Percentiles rank a stretch among this genome's conserved stretches.
Evolutionary conservation across 2,113 vertebrate species (phyloP).

Genomic region (Rhynchopsitta pachyrhyncha): DNA sequence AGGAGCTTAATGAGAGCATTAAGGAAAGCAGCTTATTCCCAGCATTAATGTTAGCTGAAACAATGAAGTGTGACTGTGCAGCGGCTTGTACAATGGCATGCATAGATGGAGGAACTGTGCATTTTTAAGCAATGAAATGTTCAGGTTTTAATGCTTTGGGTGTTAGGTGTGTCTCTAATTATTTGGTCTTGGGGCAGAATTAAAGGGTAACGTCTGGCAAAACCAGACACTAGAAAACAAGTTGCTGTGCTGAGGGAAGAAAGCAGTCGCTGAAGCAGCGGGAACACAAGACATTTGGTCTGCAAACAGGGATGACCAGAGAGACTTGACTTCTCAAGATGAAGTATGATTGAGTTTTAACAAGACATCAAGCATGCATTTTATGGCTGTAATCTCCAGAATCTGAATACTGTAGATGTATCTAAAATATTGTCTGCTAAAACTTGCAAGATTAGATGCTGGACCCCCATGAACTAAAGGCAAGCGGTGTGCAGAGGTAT

Average conservation of each 20-base stretch:
- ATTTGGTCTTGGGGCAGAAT: not conserved
- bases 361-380: not conserved
- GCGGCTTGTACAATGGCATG: not conserved
- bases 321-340: not conserved
- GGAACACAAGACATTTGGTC: fast-evolving
- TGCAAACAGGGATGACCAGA: not conserved
- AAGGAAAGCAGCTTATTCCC: not conserved
- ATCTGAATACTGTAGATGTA: not conserved
- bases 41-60: not conserved
- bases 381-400: not conserved
- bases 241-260: not conserved
- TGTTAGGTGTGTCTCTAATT: not conserved
- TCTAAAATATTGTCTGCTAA: not conserved
- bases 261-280: not conserved
- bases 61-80: not conserved
- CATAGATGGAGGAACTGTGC: not conserved
- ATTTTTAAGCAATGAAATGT: not conserved
- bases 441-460: not conserved
- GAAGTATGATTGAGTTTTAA: not conserved
- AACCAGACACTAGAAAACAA: not conserved
- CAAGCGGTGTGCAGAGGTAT: not conserved
- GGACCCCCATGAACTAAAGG: not conserved
- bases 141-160: not conserved
- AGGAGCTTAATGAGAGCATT: not conserved
- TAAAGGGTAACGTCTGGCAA: not conserved